phyloP scores from a whole-genome alignment of 2,888 invertebrate species.

The Meiosimyza decipiens region DNA sequence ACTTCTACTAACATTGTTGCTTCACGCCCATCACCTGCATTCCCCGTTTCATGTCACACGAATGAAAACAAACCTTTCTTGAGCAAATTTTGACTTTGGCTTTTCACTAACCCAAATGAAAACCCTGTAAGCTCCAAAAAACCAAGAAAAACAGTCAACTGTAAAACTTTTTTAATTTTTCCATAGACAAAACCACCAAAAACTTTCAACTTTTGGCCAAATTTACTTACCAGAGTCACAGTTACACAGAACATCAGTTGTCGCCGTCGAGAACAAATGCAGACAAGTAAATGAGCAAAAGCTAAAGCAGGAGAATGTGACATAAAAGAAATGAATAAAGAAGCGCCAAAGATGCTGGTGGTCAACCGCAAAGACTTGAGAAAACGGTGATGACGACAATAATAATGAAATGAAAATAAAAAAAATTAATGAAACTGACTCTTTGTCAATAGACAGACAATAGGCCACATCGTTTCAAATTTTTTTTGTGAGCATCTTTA shows the following conservation, averaged over 20 bases:
- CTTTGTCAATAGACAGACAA: neutral
- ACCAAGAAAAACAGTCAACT: neutral
- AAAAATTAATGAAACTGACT: neutral
- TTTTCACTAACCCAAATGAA: neutral
- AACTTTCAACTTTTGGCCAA: conserved; percentile 1
- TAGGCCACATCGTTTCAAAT: too few relatives aligned
- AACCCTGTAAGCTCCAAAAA: neutral
- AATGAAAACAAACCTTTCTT: too few relatives aligned
- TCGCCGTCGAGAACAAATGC: neutral
- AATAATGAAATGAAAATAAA: neutral
- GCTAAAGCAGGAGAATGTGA: neutral
- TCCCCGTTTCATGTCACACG: too few relatives aligned
- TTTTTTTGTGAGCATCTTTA: too few relatives aligned
- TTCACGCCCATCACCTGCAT: too few relatives aligned
- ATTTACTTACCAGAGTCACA: neutral
- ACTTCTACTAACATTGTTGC: too few relatives aligned
- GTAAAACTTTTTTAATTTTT: conserved; percentile 16
- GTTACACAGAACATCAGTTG: neutral
- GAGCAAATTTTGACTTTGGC: too few relatives aligned
- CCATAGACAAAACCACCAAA: conserved; percentile 25
- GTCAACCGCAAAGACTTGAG: conserved; percentile 16
- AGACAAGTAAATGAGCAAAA: neutral
- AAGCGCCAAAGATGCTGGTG: conserved; percentile 11
- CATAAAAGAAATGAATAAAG: neutral
- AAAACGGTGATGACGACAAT: neutral